Evolutionary conservation across 2,113 vertebrate genomes (phyloP).

Genomic region (Zosterops japonicus): DNA sequence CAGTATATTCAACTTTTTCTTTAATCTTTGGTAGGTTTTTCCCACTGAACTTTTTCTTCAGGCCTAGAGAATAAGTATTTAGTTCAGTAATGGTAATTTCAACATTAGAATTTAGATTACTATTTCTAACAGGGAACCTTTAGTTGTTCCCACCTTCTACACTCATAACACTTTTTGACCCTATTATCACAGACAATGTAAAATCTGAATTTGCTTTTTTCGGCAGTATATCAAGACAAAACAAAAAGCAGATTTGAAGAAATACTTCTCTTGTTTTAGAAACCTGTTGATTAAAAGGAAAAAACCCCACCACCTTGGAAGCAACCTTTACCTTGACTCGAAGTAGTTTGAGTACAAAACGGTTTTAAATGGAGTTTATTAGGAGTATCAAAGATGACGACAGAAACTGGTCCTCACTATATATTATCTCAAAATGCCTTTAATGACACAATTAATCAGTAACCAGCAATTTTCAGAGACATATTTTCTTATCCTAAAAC

Average conservation of each 20-base stretch:
- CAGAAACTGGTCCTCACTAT: not conserved
- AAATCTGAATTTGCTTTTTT: not conserved
- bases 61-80: not conserved
- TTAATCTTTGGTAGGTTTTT: conserved; percentile 39
- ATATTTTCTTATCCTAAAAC: not conserved
- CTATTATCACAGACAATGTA: not conserved
- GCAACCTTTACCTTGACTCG: not conserved
- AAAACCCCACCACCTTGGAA: not conserved
- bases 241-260: not conserved
- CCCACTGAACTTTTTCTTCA: not conserved
- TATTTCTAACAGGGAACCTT: not conserved
- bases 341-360: not conserved
- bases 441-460: not conserved
- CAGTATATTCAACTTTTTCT: conserved; percentile 36
- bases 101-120: not conserved
- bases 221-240: not conserved
- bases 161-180: not conserved
- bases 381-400: not conserved
- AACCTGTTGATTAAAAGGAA: not conserved
- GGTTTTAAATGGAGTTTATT: not conserved
- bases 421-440: not conserved
- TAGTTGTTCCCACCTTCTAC: not conserved
- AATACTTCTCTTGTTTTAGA: not conserved
- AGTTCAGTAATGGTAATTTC: not conserved
- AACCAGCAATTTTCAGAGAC: not conserved